These are phyloP conservation scores for Hoplias malabaricus DNA, from an alignment of 2,113 vertebrate species.

Conservation along the genomic window DNA sequence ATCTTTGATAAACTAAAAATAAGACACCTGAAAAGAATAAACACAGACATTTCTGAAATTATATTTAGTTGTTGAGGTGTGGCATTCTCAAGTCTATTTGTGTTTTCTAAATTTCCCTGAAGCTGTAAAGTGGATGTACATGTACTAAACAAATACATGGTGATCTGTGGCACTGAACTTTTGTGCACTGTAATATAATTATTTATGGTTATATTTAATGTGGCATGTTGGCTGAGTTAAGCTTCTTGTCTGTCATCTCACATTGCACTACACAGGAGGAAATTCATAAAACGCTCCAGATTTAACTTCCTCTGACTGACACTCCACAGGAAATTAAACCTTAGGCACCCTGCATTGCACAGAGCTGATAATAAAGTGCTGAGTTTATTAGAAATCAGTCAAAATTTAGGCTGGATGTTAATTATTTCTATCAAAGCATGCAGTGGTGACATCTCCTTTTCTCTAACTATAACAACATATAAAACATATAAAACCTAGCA, in stretches of 20 bases:
- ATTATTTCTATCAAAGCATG: conserved; percentile 10
- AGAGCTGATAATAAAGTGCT: conserved; percentile 29
- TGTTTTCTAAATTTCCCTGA: too few species aligned
- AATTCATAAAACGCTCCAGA: conserved; percentile 37
- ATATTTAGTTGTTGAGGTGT: too few species aligned
- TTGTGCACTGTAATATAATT: conserved; percentile 5
- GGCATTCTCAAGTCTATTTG: too few species aligned
- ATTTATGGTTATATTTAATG: neutral
- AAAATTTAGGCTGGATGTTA: conserved; percentile 41
- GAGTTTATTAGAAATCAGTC: conserved; percentile 57
- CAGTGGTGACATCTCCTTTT: neutral
- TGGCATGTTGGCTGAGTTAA: conserved; percentile 9
- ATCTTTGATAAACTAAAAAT: too few species aligned
- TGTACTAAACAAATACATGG: too few species aligned
- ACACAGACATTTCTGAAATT: too few species aligned
- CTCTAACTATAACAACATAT: too few species aligned
- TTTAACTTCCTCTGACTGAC: conserved; percentile 26
- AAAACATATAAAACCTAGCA: too few species aligned
- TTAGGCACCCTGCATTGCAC: conserved; percentile 10
- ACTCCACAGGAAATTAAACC: conserved; percentile 52
- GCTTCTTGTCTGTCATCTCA: conserved; percentile 8
- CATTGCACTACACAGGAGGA: conserved; percentile 11
- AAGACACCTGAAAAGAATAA: too few species aligned
- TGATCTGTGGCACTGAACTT: too few species aligned
- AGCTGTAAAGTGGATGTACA: too few species aligned